Base-by-base conservation (phyloP, 1,140 invertebrate species). In the Diorhabda carinulata region DNA sequence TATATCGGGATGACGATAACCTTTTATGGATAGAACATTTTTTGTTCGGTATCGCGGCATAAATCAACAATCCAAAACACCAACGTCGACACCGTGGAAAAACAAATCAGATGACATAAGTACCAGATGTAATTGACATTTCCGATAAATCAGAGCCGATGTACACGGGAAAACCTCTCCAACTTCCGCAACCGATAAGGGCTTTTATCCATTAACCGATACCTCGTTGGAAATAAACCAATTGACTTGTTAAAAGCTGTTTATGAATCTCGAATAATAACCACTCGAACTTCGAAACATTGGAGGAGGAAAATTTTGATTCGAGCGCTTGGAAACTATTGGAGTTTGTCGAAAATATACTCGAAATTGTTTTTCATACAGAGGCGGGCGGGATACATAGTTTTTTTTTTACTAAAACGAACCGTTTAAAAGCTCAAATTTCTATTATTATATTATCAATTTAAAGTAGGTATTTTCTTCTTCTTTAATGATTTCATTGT, bases 231-330 rank as follows among this genome's bases (percentile, higher is more conserved):
- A 67, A 67, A 67, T 67, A 67, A 68, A 61, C 67, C 67, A 64
- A 68, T 68, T 64, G 67, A 68, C 67, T 68, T 68, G 67, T 68
- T 68, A 67, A 68, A 68, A 68, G 67, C 67, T 64, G 67, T 68
- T 68, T 68, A 68, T 68, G 67, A 68, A 68, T 68, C 67, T 59
- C 60, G 52, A 64, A 64, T 62, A 58, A 57, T 58, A 58, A 43
- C 42, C 67, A 68, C 67, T 68, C 43, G 67, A 68, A 68, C 62
- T 47, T 68, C 63, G 67, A 68, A 68, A 68, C 67, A 68, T 68
- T 60, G 67, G 52, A 25, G 61, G 67, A 62, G 42, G 10, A 5
- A 44, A 67, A 57, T 68, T 47, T 68, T 41, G 67, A 57, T 40
- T 44, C 6, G 6, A 8, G 60, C 41, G 43, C 10, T 25, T 25